Evolutionary conservation across 2,113 vertebrate genomes (phyloP).

Genomic region (Poeciliopsis turrubarensis): DNA sequence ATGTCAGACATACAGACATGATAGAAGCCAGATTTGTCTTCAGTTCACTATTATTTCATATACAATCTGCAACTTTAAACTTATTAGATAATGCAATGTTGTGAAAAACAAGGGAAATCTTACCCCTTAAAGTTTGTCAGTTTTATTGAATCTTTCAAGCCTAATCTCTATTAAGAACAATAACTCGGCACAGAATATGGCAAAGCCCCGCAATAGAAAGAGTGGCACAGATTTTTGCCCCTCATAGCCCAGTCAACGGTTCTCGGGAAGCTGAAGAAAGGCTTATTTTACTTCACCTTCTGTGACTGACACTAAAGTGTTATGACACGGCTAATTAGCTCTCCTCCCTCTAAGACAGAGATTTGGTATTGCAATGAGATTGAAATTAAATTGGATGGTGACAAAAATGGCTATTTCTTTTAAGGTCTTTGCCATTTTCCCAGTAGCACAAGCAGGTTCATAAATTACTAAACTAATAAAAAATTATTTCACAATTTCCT

Average conservation of each 20-base stretch:
- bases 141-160: constrained; percentile 6
- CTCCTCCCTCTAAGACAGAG: constrained; percentile 61
- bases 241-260: constrained; percentile 39
- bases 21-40: neutral
- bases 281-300: constrained; percentile 59
- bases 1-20: neutral
- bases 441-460: constrained; percentile 27
- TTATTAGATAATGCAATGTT: constrained; percentile 17
- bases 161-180: constrained; percentile 34
- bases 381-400: constrained; percentile 69
- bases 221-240: constrained; percentile 31
- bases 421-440: constrained; percentile 63
- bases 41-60: constrained; percentile 1
- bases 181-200: neutral
- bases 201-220: constrained; percentile 24
- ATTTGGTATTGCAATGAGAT: constrained; percentile 63
- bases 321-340: constrained; percentile 71
- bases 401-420: constrained; percentile 69
- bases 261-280: constrained; percentile 29
- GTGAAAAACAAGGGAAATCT: constrained; percentile 31
- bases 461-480: neutral
- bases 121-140: constrained; percentile 18
- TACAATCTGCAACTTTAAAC: constrained; percentile 4
- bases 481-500: neutral
- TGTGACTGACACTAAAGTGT: constrained; percentile 70